These are phyloP conservation scores for Gasteruption jaculator DNA, from an alignment of 2,888 invertebrate genomes.

Conservation along the genomic window DNA sequence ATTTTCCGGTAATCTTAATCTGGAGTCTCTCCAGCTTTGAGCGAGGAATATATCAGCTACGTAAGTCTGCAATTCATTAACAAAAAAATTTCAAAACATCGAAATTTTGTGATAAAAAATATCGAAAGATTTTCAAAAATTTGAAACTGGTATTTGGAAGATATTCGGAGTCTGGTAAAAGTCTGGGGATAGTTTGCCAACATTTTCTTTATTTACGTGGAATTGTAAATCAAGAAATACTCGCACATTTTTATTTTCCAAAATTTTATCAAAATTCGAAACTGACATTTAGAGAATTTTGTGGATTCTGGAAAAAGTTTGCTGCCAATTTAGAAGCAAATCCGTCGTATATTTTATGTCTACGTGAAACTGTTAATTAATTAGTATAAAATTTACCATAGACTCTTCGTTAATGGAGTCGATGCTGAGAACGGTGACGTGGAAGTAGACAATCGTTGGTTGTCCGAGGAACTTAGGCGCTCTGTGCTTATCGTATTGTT, in stretches of 20 bases:
- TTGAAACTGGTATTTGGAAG: no score
- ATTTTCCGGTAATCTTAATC: constrained; percentile 84
- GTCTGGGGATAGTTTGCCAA: no score
- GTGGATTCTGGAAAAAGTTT: neutral
- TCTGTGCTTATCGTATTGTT: constrained; percentile 85
- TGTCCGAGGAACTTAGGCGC: constrained; percentile 82
- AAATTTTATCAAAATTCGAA: no score
- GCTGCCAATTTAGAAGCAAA: no score
- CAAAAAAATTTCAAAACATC: constrained; percentile 14
- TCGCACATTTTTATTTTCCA: no score
- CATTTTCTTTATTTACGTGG: no score
- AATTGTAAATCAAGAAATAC: no score
- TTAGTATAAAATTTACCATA: constrained; percentile 66
- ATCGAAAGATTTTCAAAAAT: neutral
- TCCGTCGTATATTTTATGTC: no score
- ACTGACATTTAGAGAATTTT: neutral
- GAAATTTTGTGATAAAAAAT: neutral
- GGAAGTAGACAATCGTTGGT: constrained; percentile 85
- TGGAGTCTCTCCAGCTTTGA: constrained; percentile 88
- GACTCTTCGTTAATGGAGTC: constrained; percentile 96
- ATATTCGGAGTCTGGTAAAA: no score
- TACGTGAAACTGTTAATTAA: no score
- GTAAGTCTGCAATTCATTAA: constrained; percentile 83
- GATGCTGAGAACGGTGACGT: constrained; percentile 83
- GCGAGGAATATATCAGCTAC: constrained; percentile 90